Conservation (phyloP, 2,797 vertebrate genomes). For the Silurus aristotelis region DNA sequence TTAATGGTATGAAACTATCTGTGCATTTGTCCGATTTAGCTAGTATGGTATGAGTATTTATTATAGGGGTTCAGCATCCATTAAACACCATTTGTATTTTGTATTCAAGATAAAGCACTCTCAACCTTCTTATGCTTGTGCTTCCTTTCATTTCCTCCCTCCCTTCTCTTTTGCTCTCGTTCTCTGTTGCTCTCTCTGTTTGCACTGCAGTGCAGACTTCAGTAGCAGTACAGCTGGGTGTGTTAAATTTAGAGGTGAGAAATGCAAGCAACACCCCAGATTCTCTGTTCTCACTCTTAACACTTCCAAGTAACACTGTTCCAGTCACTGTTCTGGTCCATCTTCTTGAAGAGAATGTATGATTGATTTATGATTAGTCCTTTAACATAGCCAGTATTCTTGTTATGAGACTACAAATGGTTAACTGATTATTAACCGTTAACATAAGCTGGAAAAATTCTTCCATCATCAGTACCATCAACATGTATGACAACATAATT, state of each 20-base stretch:
- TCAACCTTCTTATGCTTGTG: background rate
- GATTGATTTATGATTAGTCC: constrained; percentile 10
- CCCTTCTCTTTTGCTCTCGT: constrained; percentile 9
- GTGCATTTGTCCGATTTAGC: background rate
- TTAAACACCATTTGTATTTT: constrained; percentile 39
- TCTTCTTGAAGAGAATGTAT: constrained; percentile 25
- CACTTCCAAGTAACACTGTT: constrained; percentile 32
- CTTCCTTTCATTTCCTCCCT: constrained; percentile 13
- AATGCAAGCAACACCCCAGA: constrained; percentile 52
- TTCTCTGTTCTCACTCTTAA: constrained; percentile 47
- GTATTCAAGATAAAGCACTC: constrained; percentile 27
- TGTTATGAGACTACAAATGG: background rate
- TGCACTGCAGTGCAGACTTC: constrained; percentile 54
- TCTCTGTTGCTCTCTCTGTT: constrained; percentile 24
- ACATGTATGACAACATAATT: background rate
- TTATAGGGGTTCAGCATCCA: constrained; percentile 43
- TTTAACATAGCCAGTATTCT: background rate
- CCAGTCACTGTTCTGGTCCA: constrained; percentile 10
- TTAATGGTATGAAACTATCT: background rate
- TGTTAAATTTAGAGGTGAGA: constrained; percentile 60
- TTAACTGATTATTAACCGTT: background rate
- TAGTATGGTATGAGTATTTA: background rate
- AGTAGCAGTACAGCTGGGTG: constrained; percentile 53
- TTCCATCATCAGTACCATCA: background rate
- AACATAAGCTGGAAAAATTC: background rate